Evolutionary conservation across 2,888 invertebrate genomes (phyloP).

Genomic region (Osedax frankpressi): DNA sequence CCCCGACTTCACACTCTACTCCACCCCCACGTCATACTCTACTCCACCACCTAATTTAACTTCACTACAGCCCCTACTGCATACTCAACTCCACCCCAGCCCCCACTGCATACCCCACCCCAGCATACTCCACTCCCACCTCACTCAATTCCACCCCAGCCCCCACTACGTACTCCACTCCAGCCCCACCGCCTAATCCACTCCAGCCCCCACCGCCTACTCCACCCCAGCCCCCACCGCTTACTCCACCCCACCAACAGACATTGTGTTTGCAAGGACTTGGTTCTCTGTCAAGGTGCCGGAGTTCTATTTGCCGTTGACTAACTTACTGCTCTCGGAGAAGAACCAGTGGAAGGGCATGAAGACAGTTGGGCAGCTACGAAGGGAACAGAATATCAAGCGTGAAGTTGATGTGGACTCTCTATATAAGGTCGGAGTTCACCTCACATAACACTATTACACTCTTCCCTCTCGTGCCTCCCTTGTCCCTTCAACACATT

Average conservation of each 20-base stretch:
- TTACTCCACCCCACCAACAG: constrained; percentile 46
- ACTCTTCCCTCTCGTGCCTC: no score
- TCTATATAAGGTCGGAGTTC: constrained; percentile 62
- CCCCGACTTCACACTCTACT: no score
- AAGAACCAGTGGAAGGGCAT: constrained; percentile 85
- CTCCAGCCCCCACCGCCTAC: background rate
- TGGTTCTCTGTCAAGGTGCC: constrained; percentile 90
- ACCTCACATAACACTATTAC: no score
- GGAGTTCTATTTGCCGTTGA: constrained; percentile 79
- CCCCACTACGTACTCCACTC: no score
- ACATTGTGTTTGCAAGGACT: constrained; percentile 88
- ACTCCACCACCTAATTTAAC: no score
- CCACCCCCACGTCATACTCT: no score
- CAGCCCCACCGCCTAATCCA: background rate
- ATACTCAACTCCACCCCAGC: no score
- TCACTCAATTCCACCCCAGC: no score
- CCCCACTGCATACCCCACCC: no score
- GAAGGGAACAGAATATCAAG: constrained; percentile 65
- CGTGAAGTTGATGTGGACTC: constrained; percentile 65
- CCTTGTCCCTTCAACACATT: no score
- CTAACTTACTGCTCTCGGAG: constrained; percentile 64
- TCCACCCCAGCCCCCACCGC: background rate
- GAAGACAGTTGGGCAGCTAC: constrained; percentile 83
- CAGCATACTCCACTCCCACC: no score
- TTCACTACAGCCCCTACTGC: no score